A percentile compares a stretch with the other conserved stretches of the same genome.
These are phyloP conservation scores for Sula dactylatra DNA, from an alignment of 2,113 vertebrate species.

Conservation along the genomic window DNA sequence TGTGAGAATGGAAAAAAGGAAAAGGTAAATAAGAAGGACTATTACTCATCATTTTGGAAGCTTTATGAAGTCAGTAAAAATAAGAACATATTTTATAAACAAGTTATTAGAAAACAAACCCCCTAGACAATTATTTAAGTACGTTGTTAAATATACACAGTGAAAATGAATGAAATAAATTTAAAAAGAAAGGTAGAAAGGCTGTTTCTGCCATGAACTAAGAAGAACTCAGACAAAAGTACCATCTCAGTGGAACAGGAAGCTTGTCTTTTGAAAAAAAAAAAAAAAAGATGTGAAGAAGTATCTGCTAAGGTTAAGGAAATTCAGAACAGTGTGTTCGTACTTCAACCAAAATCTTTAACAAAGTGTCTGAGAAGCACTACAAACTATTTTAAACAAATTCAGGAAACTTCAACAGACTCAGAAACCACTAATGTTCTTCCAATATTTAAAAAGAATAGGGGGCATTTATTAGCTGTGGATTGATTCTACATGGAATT, in stretches of 20 bases:
- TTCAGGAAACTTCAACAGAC: neutral
- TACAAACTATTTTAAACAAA: neutral
- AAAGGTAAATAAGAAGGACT: neutral
- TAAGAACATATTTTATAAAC: neutral
- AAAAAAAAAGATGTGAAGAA: neutral
- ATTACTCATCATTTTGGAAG: neutral
- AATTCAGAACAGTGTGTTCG: neutral
- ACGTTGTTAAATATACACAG: neutral
- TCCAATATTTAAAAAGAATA: neutral
- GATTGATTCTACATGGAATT: neutral
- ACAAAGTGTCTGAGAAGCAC: neutral
- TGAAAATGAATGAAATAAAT: neutral
- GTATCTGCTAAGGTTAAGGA: neutral
- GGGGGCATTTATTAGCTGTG: neutral
- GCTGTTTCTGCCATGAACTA: neutral
- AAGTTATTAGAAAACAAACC: neutral
- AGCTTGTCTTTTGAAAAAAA: neutral
- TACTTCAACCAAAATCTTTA: neutral
- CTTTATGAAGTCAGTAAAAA: neutral
- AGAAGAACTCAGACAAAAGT: neutral
- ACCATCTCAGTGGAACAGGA: neutral
- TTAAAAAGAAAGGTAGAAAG: neutral
- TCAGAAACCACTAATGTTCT: neutral
- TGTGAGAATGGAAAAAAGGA: neutral
- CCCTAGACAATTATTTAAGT: neutral